These are phyloP conservation scores for Drosophila sp. DNA, from an alignment of 1,140 invertebrate genomes.

Conservation along the genomic window DNA sequence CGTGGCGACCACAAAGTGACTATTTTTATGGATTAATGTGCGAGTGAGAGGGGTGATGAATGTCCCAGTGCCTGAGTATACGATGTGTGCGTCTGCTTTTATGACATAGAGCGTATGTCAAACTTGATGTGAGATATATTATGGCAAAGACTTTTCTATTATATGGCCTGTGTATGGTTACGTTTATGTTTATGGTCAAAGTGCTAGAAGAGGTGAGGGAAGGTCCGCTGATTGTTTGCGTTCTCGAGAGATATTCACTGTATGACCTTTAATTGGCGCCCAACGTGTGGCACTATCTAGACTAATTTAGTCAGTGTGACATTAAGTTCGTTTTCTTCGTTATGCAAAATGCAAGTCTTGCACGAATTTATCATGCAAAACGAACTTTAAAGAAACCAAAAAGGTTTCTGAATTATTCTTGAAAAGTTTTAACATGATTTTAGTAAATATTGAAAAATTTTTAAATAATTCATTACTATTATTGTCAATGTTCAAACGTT, in stretches of 20 bases:
- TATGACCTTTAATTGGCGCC: background rate
- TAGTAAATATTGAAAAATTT: no score
- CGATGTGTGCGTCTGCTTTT: slow-evolving; percentile 18
- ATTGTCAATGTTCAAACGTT: no score
- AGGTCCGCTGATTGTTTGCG: background rate
- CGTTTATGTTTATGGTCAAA: slow-evolving; percentile 1
- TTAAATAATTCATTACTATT: no score
- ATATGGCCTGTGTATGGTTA: background rate
- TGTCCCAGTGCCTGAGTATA: background rate
- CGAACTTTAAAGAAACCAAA: no score
- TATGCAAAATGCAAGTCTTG: no score
- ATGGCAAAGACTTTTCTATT: slow-evolving; percentile 30
- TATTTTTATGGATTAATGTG: slow-evolving; percentile 62
- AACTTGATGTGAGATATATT: slow-evolving; percentile 51
- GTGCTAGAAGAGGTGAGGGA: background rate
- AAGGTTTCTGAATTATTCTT: no score
- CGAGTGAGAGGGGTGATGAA: slow-evolving; percentile 28
- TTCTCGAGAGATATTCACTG: background rate
- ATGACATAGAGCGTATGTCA: slow-evolving; percentile 59
- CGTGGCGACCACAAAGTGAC: slow-evolving; percentile 52
- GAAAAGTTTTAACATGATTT: no score
- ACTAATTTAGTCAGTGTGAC: background rate
- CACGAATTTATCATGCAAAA: no score
- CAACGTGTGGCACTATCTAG: background rate
- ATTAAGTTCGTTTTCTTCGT: background rate